These are phyloP conservation scores for Callithrix jacchus DNA, from an alignment of 2,113 vertebrate species.

Conservation along the genomic window DNA sequence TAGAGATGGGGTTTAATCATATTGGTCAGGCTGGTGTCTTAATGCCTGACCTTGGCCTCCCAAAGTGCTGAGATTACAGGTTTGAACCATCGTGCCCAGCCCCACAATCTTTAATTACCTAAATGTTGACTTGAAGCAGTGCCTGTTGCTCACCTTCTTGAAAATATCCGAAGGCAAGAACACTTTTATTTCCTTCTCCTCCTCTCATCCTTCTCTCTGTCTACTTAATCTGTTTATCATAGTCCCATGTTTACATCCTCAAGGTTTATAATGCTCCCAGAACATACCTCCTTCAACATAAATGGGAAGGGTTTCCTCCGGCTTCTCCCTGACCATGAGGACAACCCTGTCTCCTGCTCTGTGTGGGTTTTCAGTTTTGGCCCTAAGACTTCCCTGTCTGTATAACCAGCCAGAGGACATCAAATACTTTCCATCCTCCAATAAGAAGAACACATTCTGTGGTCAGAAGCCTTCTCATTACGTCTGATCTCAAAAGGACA, in stretches of 20 bases:
- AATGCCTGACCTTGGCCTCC: too few relatives aligned
- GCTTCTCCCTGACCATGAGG: neutral
- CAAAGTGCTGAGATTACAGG: too few relatives aligned
- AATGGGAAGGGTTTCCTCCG: neutral
- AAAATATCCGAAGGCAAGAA: neutral
- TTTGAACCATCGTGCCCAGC: too few relatives aligned
- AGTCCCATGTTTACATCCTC: neutral
- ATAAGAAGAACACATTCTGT: neutral
- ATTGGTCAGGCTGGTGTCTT: too few relatives aligned
- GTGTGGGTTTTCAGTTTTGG: neutral
- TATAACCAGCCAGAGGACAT: neutral
- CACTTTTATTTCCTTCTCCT: neutral
- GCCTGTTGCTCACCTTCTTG: neutral
- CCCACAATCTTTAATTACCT: neutral
- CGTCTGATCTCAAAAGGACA: neutral
- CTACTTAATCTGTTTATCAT: neutral
- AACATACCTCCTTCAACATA: neutral
- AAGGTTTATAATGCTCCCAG: neutral
- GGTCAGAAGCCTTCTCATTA: neutral
- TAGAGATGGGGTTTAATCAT: too few relatives aligned
- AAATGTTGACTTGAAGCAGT: neutral
- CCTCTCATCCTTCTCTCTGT: neutral
- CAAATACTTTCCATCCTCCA: neutral
- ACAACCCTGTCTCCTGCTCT: neutral
- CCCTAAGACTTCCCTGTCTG: neutral